These are phyloP conservation scores for Astyanax mexicanus DNA, from an alignment of 2,797 vertebrate species.

Conservation along the genomic window DNA sequence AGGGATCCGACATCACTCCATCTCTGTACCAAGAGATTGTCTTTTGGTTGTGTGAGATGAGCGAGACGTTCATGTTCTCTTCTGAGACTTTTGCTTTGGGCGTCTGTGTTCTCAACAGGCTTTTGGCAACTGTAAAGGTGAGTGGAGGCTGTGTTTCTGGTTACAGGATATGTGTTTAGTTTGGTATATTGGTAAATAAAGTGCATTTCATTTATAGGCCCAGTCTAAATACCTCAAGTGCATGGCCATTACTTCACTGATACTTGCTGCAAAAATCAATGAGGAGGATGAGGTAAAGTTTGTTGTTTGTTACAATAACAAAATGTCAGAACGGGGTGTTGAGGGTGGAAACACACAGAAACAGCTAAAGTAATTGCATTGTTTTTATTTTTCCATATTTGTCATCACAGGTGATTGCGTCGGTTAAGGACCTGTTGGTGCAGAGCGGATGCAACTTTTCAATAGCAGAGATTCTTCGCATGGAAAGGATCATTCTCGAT, in stretches of 20 bases:
- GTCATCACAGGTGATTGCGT: slow-evolving; percentile 84
- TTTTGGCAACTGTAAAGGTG: slow-evolving; percentile 80
- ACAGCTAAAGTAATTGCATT: slow-evolving; percentile 66
- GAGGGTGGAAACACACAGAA: background rate
- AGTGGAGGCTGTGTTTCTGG: background rate
- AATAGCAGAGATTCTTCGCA: slow-evolving; percentile 86
- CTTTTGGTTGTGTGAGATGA: slow-evolving; percentile 77
- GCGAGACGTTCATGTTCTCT: slow-evolving; percentile 75
- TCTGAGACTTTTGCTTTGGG: slow-evolving; percentile 78
- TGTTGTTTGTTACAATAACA: background rate
- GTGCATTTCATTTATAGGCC: slow-evolving; percentile 68
- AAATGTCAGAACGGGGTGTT: background rate
- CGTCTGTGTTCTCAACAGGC: slow-evolving; percentile 76
- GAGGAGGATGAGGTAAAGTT: slow-evolving; percentile 84
- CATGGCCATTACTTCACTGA: slow-evolving; percentile 81
- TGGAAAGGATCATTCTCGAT: slow-evolving; percentile 87
- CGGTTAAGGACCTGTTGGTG: slow-evolving; percentile 80
- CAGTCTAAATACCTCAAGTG: slow-evolving; percentile 81
- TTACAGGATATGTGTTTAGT: background rate
- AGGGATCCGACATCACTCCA: slow-evolving; percentile 80
- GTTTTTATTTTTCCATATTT: slow-evolving; percentile 66
- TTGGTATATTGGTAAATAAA: background rate
- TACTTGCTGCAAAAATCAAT: slow-evolving; percentile 84
- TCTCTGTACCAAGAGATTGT: slow-evolving; percentile 74
- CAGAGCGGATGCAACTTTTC: slow-evolving; percentile 85